phyloP scores from a whole-genome alignment of 2,888 invertebrate genomes.

The Troides aeacus region DNA sequence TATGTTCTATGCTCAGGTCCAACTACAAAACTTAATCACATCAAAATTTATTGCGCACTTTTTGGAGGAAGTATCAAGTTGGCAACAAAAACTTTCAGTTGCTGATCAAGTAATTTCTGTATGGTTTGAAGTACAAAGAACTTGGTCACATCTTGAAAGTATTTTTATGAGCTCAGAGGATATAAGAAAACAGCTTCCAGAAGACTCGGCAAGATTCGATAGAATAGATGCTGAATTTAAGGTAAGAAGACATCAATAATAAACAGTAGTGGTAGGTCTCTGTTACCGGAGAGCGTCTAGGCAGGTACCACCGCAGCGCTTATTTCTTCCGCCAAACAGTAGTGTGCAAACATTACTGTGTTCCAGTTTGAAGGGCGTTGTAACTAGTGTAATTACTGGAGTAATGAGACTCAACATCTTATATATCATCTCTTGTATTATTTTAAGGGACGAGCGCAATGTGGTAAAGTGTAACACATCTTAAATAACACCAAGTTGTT shows the following conservation, averaged over 20 bases:
- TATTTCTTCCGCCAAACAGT: too few relatives aligned
- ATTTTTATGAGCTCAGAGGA: constrained; percentile 99
- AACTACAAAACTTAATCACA: constrained; percentile 96
- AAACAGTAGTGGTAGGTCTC: not conserved
- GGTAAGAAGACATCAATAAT: constrained; percentile 58
- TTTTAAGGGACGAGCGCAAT: too few relatives aligned
- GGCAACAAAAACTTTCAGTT: constrained; percentile 95
- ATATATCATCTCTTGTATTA: too few relatives aligned
- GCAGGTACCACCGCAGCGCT: too few relatives aligned
- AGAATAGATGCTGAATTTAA: constrained; percentile 95
- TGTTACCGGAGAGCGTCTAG: too few relatives aligned
- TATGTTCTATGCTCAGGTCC: constrained; percentile 79
- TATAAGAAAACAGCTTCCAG: constrained; percentile 95
- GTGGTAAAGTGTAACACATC: too few relatives aligned
- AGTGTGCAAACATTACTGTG: too few relatives aligned
- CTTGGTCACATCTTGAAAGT: constrained; percentile 98
- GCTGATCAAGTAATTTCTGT: constrained; percentile 96
- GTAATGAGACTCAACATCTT: too few relatives aligned
- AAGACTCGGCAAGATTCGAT: constrained; percentile 95
- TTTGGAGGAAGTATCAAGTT: constrained; percentile 94
- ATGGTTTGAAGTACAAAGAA: constrained; percentile 98
- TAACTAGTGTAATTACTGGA: too few relatives aligned
- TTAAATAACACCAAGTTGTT: too few relatives aligned
- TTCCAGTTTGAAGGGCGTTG: too few relatives aligned
- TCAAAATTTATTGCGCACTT: constrained; percentile 98